These are phyloP conservation scores for Mormyrus lacerda DNA, from an alignment of 2,113 vertebrate genomes.

Conservation along the genomic window DNA sequence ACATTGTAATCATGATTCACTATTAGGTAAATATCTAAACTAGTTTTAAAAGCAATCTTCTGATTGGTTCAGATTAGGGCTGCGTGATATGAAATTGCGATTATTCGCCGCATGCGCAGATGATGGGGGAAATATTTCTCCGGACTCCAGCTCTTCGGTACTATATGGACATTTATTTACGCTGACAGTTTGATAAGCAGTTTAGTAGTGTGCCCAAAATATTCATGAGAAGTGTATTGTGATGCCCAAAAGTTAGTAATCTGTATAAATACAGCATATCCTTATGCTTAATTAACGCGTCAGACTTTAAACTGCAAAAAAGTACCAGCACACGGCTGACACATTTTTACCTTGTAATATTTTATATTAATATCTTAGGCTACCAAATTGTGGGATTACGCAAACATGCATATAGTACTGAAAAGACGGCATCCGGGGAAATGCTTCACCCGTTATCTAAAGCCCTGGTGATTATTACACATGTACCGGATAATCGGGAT, in stretches of 20 bases:
- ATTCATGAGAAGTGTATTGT: not conserved
- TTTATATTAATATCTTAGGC: not conserved
- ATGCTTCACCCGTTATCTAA: not conserved
- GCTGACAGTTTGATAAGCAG: not conserved
- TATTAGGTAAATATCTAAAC: not conserved
- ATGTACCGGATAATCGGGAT: not conserved
- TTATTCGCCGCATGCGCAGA: not conserved
- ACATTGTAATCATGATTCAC: not conserved
- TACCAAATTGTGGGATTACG: not conserved
- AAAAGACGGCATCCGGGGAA: not conserved
- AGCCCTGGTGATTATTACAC: not conserved
- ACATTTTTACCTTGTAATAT: not conserved
- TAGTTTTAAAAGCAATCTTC: not conserved
- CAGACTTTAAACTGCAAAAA: not conserved
- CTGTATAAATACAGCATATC: not conserved
- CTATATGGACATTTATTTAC: not conserved
- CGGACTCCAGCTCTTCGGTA: not conserved
- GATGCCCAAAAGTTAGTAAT: not conserved
- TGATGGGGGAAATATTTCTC: not conserved
- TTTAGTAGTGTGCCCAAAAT: not conserved
- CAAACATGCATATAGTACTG: not conserved
- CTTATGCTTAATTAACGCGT: not conserved
- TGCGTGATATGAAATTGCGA: not conserved
- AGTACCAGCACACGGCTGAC: not conserved
- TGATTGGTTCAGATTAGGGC: not conserved